phyloP scores from a whole-genome alignment of 2,797 vertebrate genomes.

The Heterohyrax brucei region DNA sequence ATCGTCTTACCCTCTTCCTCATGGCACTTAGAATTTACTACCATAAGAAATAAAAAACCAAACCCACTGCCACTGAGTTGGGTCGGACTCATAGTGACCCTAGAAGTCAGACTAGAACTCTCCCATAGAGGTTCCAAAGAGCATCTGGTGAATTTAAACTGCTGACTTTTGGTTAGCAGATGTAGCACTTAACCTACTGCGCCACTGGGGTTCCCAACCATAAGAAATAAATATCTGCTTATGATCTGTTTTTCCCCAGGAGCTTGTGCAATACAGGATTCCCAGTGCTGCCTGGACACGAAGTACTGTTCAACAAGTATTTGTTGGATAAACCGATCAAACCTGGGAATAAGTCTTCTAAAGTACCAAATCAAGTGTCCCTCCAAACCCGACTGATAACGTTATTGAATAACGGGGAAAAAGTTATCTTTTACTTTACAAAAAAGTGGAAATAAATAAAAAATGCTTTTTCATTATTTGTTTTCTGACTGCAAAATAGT shows the following conservation, averaged over 20 bases:
- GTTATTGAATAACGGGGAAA: neutral
- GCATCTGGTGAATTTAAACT: too few species aligned
- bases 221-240: neutral
- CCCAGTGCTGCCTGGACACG: neutral
- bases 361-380: neutral
- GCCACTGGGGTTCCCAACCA: neutral
- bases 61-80: too few species aligned
- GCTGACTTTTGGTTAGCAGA: too few species aligned
- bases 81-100: too few species aligned
- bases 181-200: too few species aligned
- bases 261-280: conserved; percentile 1
- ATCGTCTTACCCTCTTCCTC: neutral
- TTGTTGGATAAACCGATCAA: conserved; percentile 37
- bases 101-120: too few species aligned
- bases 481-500: conserved; percentile 59
- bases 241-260: neutral
- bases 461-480: conserved; percentile 15
- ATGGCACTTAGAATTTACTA: neutral
- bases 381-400: neutral
- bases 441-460: conserved; percentile 33
- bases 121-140: too few species aligned
- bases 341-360: neutral
- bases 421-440: conserved; percentile 26
- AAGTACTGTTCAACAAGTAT: neutral
- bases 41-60: neutral